These are phyloP conservation scores for Colletes collaris DNA, from an alignment of 2,888 invertebrate genomes.

Conservation along the genomic window DNA sequence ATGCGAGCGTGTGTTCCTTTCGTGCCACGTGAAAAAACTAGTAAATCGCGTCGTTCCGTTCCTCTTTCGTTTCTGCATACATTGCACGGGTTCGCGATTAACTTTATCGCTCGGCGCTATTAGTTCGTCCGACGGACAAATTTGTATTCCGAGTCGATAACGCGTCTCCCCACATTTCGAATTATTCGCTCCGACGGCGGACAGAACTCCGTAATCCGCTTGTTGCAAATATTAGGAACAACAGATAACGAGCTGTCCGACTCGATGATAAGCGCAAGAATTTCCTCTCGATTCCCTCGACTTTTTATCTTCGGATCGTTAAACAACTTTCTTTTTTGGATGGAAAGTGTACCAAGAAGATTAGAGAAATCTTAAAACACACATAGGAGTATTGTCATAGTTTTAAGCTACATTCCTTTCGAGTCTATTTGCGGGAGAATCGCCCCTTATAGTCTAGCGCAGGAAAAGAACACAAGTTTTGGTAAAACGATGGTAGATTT, in stretches of 20 bases:
- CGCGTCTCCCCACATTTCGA: background rate
- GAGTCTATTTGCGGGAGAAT: no score
- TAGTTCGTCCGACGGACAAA: constrained; percentile 25
- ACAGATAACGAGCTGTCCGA: background rate
- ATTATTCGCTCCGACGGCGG: background rate
- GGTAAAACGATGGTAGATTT: no score
- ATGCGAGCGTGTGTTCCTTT: background rate
- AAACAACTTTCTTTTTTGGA: no score
- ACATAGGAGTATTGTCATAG: no score
- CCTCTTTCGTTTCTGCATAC: background rate
- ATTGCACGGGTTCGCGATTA: background rate
- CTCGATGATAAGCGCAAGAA: no score
- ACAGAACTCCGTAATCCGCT: constrained; percentile 5
- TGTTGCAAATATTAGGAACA: constrained; percentile 1
- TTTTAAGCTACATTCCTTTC: no score
- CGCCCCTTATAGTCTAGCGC: no score
- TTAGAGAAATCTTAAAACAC: no score
- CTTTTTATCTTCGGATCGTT: no score
- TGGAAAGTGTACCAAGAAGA: no score
- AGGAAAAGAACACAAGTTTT: no score
- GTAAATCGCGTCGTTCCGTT: constrained; percentile 9
- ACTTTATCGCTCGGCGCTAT: constrained; percentile 13
- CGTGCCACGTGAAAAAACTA: background rate
- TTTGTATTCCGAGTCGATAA: constrained; percentile 26
- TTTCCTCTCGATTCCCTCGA: no score